Evolutionary conservation across 64 coral and sea anemone species (phyloP).

Genomic region (Hydrozoanthus tunicans): DNA sequence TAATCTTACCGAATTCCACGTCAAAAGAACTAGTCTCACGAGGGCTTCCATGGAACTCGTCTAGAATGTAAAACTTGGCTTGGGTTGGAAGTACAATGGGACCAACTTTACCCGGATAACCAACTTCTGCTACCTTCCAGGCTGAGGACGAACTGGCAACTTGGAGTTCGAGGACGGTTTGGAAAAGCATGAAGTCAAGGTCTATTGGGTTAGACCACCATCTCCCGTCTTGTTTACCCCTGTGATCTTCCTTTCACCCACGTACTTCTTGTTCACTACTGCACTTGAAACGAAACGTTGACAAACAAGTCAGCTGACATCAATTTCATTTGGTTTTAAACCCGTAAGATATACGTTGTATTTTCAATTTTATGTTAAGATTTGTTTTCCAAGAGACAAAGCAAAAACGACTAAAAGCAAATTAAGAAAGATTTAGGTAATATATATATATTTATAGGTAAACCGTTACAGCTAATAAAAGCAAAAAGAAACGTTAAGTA

Average conservation of each 20-base stretch:
- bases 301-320: neutral
- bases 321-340: no score
- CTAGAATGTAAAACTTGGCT: conserved; percentile 7
- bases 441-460: no score
- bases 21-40: neutral
- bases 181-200: conserved; percentile 20
- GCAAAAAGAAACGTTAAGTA: no score
- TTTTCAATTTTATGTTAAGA: no score
- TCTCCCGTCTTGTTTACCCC: neutral
- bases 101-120: neutral
- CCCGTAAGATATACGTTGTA: no score
- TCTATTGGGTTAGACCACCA: neutral
- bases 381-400: no score
- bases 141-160: neutral
- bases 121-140: conserved; percentile 13
- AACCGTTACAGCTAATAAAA: no score
- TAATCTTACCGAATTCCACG: neutral
- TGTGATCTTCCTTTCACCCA: conserved; percentile 22
- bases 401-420: no score
- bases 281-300: neutral
- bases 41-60: neutral
- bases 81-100: conserved; percentile 5
- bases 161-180: neutral
- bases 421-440: no score
- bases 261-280: neutral